Evolutionary conservation across 2,888 invertebrate genomes (phyloP).

Genomic region (Augiades crinisus): DNA sequence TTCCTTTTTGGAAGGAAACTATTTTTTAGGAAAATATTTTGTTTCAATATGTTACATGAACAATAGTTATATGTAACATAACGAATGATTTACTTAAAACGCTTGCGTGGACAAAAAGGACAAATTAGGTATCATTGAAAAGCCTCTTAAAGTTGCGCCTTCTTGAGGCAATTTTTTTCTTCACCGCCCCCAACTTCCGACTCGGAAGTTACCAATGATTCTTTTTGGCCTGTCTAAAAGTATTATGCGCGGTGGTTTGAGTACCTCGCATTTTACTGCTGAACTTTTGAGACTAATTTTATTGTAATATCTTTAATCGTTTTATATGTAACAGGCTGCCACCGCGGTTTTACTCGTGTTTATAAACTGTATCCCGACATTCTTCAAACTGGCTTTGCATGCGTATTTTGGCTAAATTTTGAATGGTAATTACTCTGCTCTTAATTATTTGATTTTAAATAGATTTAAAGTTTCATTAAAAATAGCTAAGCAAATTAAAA

Average conservation of each 20-base stretch:
- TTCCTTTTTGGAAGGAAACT: not conserved
- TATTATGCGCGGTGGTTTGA: not conserved
- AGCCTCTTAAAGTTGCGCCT: slow-evolving; percentile 22
- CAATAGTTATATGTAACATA: not conserved
- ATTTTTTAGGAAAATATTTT: too few species aligned
- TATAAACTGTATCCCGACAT: too few species aligned
- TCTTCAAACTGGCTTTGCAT: too few species aligned
- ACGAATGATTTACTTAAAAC: not conserved
- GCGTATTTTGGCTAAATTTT: too few species aligned
- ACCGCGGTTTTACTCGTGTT: too few species aligned
- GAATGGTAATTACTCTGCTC: too few species aligned
- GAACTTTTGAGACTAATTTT: not conserved
- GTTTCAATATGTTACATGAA: not conserved
- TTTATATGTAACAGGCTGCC: too few species aligned
- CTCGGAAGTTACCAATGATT: slow-evolving; percentile 31
- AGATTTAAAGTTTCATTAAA: too few species aligned
- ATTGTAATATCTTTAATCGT: not conserved
- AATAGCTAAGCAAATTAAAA: too few species aligned
- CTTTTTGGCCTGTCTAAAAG: not conserved
- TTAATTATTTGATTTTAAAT: too few species aligned
- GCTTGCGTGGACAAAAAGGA: slow-evolving; percentile 24
- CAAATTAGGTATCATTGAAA: slow-evolving; percentile 31
- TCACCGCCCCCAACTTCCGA: slow-evolving; percentile 31
- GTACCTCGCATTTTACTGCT: not conserved
- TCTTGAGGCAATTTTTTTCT: slow-evolving; percentile 31